phyloP scores from a whole-genome alignment of 2,888 invertebrate species.

The Baronia brevicornis region DNA sequence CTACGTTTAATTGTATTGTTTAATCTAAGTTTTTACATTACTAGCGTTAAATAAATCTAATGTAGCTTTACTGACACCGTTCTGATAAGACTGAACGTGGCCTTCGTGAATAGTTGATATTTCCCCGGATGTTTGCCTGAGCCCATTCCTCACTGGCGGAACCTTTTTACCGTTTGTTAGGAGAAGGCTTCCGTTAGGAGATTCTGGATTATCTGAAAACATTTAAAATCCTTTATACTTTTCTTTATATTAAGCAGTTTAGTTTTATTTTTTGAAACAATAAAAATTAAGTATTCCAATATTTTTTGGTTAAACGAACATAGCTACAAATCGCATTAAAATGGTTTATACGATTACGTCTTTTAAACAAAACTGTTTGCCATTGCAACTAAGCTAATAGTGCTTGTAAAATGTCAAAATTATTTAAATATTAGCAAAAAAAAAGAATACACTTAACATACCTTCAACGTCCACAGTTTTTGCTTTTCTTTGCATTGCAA shows the following conservation, averaged over 20 bases:
- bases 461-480: constrained; percentile 24
- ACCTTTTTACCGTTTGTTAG: constrained; percentile 46
- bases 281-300: no score
- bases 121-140: constrained; percentile 48
- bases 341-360: no score
- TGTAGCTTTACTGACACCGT: constrained; percentile 40
- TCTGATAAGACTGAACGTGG: constrained; percentile 44
- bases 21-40: constrained; percentile 22
- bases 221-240: constrained; percentile 3
- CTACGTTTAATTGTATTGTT: no score
- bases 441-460: constrained; percentile 20
- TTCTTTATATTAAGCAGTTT: no score
- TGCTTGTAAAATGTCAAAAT: neutral
- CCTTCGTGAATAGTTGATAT: constrained; percentile 65
- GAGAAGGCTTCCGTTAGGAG: constrained; percentile 15
- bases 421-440: constrained; percentile 11
- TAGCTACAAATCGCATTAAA: no score
- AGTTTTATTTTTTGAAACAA: no score
- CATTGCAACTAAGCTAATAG: no score
- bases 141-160: constrained; percentile 48
- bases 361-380: no score
- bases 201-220: constrained; percentile 19
- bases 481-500: constrained; percentile 50
- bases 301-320: no score
- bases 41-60: constrained; percentile 41